These are phyloP conservation scores for Coccyzus lansbergi DNA, from an alignment of 2,797 vertebrate species.

Conservation along the genomic window DNA sequence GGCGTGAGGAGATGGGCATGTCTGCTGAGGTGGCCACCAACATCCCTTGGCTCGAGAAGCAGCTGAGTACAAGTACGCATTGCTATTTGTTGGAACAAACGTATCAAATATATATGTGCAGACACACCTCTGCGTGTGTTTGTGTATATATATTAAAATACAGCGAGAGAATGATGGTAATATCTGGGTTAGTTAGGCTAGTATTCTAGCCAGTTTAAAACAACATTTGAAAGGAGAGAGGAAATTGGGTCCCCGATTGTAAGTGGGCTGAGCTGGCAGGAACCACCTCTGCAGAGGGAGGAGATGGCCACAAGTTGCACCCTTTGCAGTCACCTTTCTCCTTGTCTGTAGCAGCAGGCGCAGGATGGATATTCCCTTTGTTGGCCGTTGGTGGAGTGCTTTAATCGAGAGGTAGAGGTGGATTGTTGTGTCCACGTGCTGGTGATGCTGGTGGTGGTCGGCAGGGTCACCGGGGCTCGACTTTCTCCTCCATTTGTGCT, in stretches of 20 bases:
- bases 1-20: accelerated
- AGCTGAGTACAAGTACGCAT: not conserved
- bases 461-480: not conserved
- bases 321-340: not conserved
- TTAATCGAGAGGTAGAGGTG: not conserved
- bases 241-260: not conserved
- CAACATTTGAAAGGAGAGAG: not conserved
- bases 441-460: not conserved
- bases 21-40: not conserved
- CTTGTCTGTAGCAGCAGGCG: not conserved
- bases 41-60: not conserved
- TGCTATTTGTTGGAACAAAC: not conserved
- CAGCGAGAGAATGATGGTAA: not conserved
- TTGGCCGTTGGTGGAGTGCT: not conserved
- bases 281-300: not conserved
- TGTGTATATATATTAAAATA: accelerated
- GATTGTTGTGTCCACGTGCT: not conserved
- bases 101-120: not conserved
- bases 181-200: not conserved
- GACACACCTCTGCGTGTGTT: accelerated
- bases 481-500: not conserved
- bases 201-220: not conserved
- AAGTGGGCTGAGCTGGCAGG: not conserved
- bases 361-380: not conserved
- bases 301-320: not conserved